A percentile compares a stretch with the other conserved stretches of the same genome.
phyloP scores from a whole-genome alignment of 2,797 vertebrate species.

The Parauchenoglanis punctatus region DNA sequence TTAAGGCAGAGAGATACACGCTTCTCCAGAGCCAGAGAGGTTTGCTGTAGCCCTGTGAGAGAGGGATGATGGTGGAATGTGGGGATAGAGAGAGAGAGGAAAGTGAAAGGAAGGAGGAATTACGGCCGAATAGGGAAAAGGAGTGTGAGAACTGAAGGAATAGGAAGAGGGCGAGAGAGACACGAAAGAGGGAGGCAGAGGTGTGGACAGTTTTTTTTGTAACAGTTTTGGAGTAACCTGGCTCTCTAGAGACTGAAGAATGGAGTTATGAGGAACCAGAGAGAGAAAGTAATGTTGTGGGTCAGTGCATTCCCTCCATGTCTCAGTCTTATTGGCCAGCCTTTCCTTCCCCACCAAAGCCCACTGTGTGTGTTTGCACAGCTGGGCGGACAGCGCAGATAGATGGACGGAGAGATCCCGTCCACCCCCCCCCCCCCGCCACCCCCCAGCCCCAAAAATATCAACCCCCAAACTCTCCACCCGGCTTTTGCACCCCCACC shows the following conservation, averaged over 20 bases:
- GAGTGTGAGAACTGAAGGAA: constrained; percentile 31
- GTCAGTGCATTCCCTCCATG: constrained; percentile 57
- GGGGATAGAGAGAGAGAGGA: constrained; percentile 59
- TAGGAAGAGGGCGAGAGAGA: constrained; percentile 15
- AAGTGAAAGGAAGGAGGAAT: constrained; percentile 40
- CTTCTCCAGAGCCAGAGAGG: constrained; percentile 30
- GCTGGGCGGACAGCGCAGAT: constrained; percentile 68
- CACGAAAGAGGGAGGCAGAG: constrained; percentile 19
- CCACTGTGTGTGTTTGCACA: constrained; percentile 72
- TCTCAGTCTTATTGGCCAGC: constrained; percentile 62
- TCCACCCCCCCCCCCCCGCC: neutral
- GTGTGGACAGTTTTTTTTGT: constrained; percentile 33
- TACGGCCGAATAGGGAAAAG: constrained; percentile 39
- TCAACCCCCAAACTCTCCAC: constrained; percentile 36
- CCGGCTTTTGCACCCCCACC: constrained; percentile 29
- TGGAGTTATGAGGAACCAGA: constrained; percentile 28
- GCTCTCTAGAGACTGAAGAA: constrained; percentile 36
- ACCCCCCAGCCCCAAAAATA: constrained; percentile 42
- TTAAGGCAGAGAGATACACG: constrained; percentile 29
- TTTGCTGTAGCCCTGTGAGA: constrained; percentile 32
- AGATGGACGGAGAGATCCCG: constrained; percentile 47
- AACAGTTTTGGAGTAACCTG: constrained; percentile 38
- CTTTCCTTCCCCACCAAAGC: constrained; percentile 58
- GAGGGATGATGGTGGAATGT: constrained; percentile 44
- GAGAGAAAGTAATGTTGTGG: constrained; percentile 36